Evolutionary conservation across 2,888 invertebrate species (phyloP).

Genomic region (Deilephila porcellus): DNA sequence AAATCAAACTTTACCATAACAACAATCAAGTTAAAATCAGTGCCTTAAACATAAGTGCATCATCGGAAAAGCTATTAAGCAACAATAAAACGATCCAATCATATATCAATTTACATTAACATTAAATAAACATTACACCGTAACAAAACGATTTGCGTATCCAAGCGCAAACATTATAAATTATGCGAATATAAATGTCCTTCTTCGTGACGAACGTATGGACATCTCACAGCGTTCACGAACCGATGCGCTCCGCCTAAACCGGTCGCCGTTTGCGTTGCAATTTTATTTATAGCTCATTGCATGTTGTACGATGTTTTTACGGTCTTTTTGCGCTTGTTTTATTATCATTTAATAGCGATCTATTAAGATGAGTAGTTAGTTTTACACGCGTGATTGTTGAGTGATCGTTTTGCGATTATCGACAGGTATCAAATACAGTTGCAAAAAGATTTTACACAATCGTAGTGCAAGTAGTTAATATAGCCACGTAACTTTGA

Average conservation of each 20-base stretch:
- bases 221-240: conserved; percentile 28
- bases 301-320: conserved; percentile 34
- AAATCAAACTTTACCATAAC: background rate
- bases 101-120: conserved; percentile 1
- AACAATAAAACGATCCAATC: background rate
- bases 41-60: background rate
- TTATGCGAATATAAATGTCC: conserved; percentile 9
- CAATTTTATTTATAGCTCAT: conserved; percentile 45
- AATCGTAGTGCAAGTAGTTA: background rate
- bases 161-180: background rate
- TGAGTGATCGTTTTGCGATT: background rate
- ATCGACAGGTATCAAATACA: background rate
- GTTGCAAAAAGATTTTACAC: background rate
- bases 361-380: background rate
- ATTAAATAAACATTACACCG: background rate
- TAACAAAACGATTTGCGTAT: background rate
- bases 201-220: conserved; percentile 4
- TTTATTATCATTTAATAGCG: conserved; percentile 1
- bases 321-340: background rate
- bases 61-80: background rate
- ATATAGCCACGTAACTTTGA: no score
- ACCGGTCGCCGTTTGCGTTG: conserved; percentile 42
- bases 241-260: conserved; percentile 45
- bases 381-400: background rate
- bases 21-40: background rate